Evolutionary conservation across 2,888 invertebrate genomes (phyloP), one percentile per base, ranked within the genome.

Genomic region (Gonocerus acuteangulatus): DNA sequence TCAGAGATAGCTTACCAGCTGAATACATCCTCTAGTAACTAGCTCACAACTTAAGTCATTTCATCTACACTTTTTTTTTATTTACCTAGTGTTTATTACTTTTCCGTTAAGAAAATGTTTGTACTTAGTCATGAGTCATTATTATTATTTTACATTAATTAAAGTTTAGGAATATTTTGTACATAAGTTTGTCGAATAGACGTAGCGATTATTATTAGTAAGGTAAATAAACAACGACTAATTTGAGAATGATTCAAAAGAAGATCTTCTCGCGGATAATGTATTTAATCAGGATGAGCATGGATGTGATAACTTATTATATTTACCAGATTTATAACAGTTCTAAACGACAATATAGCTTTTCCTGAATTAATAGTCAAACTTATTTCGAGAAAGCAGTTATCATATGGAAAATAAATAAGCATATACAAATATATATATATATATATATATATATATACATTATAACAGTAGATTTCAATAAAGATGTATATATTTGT

Each of bases 301-400:
- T 42, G 21, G n/a, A 22, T 42, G 42, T 42, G 54, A 54, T 54
- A 54, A 19, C 32, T 19, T 51, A 13, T 34, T 51, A 48, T 54
- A 39, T 23, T 15, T n/a, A 21, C 7, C n/a, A 54, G 22, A 22
- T 22, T 54, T 2, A 39, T 42, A 42, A 42, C 42, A 54, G n/a
- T 16, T 54, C 42, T 54, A 39, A 39, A 54, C 42, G 54, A 54
- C 54, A 54, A 54, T 54, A 54, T 19, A 2, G 54, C 54, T 23
- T 54, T 36, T 7, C 2, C 22, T 27, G 6, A 51, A 13, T 36
- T 51, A 0, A 21, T 7, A 34, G 21, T 52, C 15, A 21, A 21
- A n/a, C 7, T 15, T 21, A 18, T 32, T 22, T 23, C 15, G 39
- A 23, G 22, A 51, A 19, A 39, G 9, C 11, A 39, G 2, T 9